Evolutionary conservation across 64 coral and sea anemone genomes (phyloP), one percentile per base, ranked within the genome.

Genomic region (Actinia equina): DNA sequence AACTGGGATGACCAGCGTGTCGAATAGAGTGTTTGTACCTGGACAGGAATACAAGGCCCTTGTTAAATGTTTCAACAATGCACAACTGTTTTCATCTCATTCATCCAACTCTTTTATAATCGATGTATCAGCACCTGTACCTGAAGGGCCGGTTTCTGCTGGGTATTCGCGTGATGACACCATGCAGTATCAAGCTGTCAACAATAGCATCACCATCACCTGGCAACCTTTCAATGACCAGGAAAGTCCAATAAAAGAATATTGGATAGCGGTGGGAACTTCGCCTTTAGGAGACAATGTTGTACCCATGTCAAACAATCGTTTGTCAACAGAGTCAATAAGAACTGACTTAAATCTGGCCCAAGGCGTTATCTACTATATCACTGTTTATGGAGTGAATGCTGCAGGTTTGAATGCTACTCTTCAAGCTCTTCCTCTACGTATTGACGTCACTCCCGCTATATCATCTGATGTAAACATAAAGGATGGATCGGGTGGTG

Each of bases 51-150:
- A 94, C 82, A 76, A 79, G 17, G 86, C 86, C 5, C 77, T 53
- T 3, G 94, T 89, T 17, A 85, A 84, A 8, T 95, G 94, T 51
- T 17, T 65, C 12, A 92, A 95, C 89, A 95, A 95, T 7, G 94
- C 87, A 11, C 41, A 65, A 17, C 53, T 92, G 76, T 37, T 62
- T 59, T 88, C 81, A 10, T 82, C 74, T 11, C 53, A 53, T 10
- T 89, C 59, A 15, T 87, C 89, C 20, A 44, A 80, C 6, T 43
- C 17, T 10, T 92, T 95, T 61, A 30, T 92, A 17, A 78, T 95
- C 41, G 94, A 95, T 41, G 60, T 80, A 10, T 82, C 94, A 42
- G 80, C 89, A 7, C 94, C 94, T 14, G 43, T 91, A 23, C 17
- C 78, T 51, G 19, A 57, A 20, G 89, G 89, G 13, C 44, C 67